Conservation (phyloP, 2,113 vertebrate species). For the Girardinichthys multiradiatus region DNA sequence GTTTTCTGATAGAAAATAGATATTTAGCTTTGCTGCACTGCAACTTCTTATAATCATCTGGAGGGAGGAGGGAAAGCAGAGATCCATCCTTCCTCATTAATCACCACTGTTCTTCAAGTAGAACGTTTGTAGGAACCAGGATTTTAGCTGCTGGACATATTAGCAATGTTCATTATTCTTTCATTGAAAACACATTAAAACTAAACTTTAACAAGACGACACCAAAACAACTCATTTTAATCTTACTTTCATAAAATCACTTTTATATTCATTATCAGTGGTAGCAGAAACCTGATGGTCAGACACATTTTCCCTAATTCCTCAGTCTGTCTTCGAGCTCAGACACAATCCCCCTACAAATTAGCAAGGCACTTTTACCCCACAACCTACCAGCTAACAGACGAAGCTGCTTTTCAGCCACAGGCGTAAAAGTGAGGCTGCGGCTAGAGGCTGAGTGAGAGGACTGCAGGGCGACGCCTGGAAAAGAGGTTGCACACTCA, state of each 20-base stretch:
- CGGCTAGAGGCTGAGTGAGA: conserved; percentile 27
- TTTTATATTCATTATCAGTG: conserved; percentile 23
- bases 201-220: no score
- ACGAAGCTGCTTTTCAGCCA: conserved; percentile 46
- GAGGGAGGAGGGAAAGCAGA: not conserved
- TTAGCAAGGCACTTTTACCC: conserved; percentile 59
- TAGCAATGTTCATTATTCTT: not conserved
- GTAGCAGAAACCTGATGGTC: conserved; percentile 35
- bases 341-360: conserved; percentile 48
- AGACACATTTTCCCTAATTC: conserved; percentile 43
- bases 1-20: conserved; percentile 42
- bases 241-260: not conserved
- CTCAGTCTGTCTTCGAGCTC: conserved; percentile 33
- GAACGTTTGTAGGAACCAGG: conserved; percentile 23
- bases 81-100: conserved; percentile 46
- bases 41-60: conserved; percentile 51
- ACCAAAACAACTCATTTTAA: conserved; percentile 7
- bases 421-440: conserved; percentile 50
- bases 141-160: conserved; percentile 16
- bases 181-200: not conserved
- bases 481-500: conserved; percentile 49
- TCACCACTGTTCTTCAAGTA: conserved; percentile 34
- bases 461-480: conserved; percentile 50
- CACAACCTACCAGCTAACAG: not conserved
- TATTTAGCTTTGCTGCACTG: conserved; percentile 41